Base-by-base conservation (phyloP, 2,113 vertebrate genomes). In the Odontesthes bonariensis region DNA sequence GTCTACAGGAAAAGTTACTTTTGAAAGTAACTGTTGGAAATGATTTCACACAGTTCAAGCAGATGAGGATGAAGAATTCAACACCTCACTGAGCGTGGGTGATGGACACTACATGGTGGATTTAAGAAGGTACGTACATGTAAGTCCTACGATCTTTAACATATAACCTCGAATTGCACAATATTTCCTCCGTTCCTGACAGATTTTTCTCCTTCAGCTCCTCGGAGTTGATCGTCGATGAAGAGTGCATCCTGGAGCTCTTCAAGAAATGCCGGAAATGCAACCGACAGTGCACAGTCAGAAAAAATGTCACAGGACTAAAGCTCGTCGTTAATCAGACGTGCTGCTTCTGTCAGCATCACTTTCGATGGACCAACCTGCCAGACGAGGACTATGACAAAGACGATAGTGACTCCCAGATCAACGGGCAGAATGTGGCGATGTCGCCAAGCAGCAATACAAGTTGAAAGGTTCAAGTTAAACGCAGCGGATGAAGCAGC, bases 21-120 rank as follows among this genome's bases (percentile, higher is more conserved):
- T 27, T 5, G 12, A 8, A 8, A 32, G 14, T 57, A 51, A 44
- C 13, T 6, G 3, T 73, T 53, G 51, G 11, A 79, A 78, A 68
- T 51, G 5, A 11, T 32, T 84, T 27, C 12, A 33, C 12, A 31
- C 51, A 84, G 75, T 17, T 16, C 0, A 72, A 64, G 59, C 63
- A 12, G 73, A 79, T 0, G 44, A 56, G 35, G 68, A 77, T 1
- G 71, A 81, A 53, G 65, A 79, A 68, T 60, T 74, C 62, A 51
- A 32, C 49, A 69, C 66, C 1, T 68, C 81, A 1, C 53, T 84
- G n/a, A 60, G 69, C n/a, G 84, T 89, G 19, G 76, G 63, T 60
- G 84, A 89, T 1, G 79, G 82, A 10, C 55, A 0, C n/a, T 38
- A 78, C 68, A 58, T 73, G 44, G 87, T 89, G 32, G 87, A 89